Evolutionary conservation across 2,888 invertebrate species (phyloP).

Genomic region (Drosophila neutralis): DNA sequence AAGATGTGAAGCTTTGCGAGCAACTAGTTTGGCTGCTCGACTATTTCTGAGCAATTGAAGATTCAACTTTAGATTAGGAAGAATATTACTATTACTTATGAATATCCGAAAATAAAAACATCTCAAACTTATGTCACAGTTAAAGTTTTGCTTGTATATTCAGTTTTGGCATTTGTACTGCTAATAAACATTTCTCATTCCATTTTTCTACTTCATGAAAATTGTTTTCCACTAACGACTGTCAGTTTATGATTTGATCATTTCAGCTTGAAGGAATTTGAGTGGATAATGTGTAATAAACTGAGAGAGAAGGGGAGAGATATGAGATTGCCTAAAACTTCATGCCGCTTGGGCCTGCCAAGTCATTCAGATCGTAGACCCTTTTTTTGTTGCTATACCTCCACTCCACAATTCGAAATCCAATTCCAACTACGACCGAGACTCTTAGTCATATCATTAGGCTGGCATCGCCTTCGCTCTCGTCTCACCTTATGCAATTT

Average conservation of each 20-base stretch:
- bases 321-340: conserved; percentile 42
- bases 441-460: conserved; percentile 53
- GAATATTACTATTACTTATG: background rate
- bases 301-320: background rate
- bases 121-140: too few relatives aligned
- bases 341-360: conserved; percentile 61
- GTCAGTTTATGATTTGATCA: background rate
- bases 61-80: rapidly evolving
- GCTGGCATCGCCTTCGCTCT: conserved; percentile 43
- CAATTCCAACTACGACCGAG: background rate
- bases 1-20: background rate
- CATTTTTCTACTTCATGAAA: background rate
- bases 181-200: background rate
- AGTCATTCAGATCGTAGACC: conserved; percentile 55
- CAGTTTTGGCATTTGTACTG: background rate
- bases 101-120: background rate
- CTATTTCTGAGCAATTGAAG: background rate
- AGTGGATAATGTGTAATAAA: conserved; percentile 34
- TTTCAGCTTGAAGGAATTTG: background rate
- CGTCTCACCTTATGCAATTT: conserved; percentile 48
- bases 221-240: background rate
- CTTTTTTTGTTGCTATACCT: conserved; percentile 34
- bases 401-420: background rate
- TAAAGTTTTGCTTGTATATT: background rate
- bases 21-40: background rate